These are phyloP conservation scores for Hylaeus volcanicus DNA, from an alignment of 1,140 invertebrate species.

Conservation along the genomic window DNA sequence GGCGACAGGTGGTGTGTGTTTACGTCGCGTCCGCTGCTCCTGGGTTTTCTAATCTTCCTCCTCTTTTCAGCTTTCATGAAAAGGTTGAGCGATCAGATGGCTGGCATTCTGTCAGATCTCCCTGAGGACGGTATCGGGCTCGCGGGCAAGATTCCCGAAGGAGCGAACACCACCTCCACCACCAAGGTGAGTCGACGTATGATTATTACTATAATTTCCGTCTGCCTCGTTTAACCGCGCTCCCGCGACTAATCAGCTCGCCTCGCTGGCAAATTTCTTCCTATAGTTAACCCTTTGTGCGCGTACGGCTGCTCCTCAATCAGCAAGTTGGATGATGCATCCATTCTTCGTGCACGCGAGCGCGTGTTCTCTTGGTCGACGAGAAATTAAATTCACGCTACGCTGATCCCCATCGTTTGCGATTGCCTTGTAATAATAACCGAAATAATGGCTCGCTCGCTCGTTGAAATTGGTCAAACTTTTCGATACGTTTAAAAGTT, in stretches of 20 bases:
- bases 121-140: slow-evolving; percentile 47
- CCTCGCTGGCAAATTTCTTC: not conserved
- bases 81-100: slow-evolving; percentile 68
- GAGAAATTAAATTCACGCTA: not conserved
- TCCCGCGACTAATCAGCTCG: not conserved
- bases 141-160: slow-evolving; percentile 74
- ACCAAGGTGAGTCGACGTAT: slow-evolving; percentile 77
- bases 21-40: not conserved
- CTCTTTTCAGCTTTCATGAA: slow-evolving; percentile 77
- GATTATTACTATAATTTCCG: slow-evolving; percentile 21
- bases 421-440: too few species aligned
- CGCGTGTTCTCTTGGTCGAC: slow-evolving; percentile 7
- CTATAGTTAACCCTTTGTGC: not conserved
- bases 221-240: not conserved
- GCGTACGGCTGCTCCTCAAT: not conserved
- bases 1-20: not conserved
- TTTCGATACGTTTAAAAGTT: too few species aligned
- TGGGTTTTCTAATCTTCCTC: slow-evolving; percentile 11
- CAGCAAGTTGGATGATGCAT: not conserved
- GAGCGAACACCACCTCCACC: slow-evolving; percentile 81
- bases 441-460: too few species aligned
- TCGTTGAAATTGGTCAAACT: too few species aligned
- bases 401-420: not conserved
- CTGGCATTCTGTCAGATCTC: slow-evolving; percentile 65
- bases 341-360: not conserved